Conservation (phyloP, 2,888 invertebrate genomes). For the Esperia sulphurella region DNA sequence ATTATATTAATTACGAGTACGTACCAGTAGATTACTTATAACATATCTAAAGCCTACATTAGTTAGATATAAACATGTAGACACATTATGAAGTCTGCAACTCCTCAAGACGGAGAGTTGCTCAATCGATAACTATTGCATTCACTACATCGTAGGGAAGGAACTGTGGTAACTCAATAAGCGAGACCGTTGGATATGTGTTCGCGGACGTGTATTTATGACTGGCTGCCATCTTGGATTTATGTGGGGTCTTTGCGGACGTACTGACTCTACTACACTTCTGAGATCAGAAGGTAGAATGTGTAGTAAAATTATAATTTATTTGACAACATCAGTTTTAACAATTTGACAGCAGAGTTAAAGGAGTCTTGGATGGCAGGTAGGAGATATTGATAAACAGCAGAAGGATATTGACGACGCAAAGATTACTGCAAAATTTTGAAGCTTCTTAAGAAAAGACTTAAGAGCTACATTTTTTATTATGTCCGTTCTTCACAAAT, state of each 20-base stretch:
- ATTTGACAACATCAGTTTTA: not conserved
- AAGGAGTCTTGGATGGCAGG: too few relatives aligned
- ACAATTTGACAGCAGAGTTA: not conserved
- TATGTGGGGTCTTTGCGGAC: not conserved
- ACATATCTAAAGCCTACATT: not conserved
- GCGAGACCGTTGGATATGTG: conserved; percentile 21
- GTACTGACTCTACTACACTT: not conserved
- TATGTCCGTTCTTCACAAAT: too few relatives aligned
- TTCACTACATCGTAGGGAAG: not conserved
- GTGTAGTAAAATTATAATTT: not conserved
- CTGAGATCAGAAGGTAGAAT: not conserved
- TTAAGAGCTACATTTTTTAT: too few relatives aligned
- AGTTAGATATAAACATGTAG: not conserved
- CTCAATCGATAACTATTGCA: conserved; percentile 18
- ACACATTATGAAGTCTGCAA: conserved; percentile 1
- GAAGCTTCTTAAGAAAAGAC: too few relatives aligned
- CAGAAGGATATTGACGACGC: too few relatives aligned
- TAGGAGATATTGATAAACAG: too few relatives aligned
- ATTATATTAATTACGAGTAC: too few relatives aligned
- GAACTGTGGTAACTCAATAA: conserved; percentile 45
- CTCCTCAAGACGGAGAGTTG: conserved; percentile 6
- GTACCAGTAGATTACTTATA: too few relatives aligned
- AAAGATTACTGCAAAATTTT: too few relatives aligned
- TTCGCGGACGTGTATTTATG: conserved; percentile 30
- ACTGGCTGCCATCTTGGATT: conserved; percentile 33